Evolutionary conservation across 2,888 invertebrate species (phyloP).

Genomic region (Amblyjoppa proteus): DNA sequence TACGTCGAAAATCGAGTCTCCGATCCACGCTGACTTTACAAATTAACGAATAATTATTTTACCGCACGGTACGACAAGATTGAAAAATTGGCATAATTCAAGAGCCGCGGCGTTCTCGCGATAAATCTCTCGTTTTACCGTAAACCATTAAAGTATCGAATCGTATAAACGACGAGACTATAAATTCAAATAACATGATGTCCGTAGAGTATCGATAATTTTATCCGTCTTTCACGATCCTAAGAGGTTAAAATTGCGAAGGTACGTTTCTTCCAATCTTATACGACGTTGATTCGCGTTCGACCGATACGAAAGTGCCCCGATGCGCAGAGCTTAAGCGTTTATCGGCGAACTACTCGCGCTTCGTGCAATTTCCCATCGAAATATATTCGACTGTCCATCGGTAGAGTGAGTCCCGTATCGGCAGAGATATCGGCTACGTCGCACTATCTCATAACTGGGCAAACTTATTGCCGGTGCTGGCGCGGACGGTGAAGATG

Average conservation of each 20-base stretch:
- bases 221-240: not conserved
- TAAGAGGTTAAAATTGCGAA: constrained; percentile 2
- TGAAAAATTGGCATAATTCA: not conserved
- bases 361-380: not conserved
- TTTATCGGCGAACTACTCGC: constrained; percentile 5
- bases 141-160: not conserved
- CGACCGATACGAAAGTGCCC: not conserved
- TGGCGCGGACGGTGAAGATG: not conserved
- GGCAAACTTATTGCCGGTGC: constrained; percentile 11
- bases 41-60: constrained; percentile 1
- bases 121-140: constrained; percentile 11
- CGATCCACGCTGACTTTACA: not conserved
- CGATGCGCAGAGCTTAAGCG: not conserved
- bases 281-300: constrained; percentile 7
- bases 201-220: not conserved
- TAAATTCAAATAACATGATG: constrained; percentile 1
- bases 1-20: not conserved
- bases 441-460: constrained; percentile 4
- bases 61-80: not conserved
- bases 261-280: not conserved
- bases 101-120: not conserved
- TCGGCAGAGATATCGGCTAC: not conserved
- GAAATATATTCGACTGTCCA: not conserved
- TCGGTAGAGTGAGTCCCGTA: not conserved
- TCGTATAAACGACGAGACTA: not conserved